Base-by-base conservation (phyloP, 64 coral and sea anemone species). In the Orbicella faveolata region DNA sequence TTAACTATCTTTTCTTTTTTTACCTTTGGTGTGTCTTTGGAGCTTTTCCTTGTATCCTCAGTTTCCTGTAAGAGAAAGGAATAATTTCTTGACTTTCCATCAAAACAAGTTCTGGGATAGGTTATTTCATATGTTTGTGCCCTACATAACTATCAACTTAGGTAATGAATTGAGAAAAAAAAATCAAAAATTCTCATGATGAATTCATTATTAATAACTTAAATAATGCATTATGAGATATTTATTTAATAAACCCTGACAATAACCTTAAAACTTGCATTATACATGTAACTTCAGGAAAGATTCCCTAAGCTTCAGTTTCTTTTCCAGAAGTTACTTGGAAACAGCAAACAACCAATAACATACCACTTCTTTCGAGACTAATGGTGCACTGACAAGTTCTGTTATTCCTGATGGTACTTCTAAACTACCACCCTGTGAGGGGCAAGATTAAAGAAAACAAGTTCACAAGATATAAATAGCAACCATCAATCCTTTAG, bases 331-430 rank as follows among this genome's bases (percentile, higher is more conserved):
- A 68, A 16, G 23, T 79, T 21, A 68, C 63, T 69, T 68, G 36
- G 34, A 68, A 63, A 26, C 18, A 83, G 33, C 35, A 9, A 33
- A 33, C 30, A 17, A 13, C 19, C 12, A 82, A 67, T 67, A 67
- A 67, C 41, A 36, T 75, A 88, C 87, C 73, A 77, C 75, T 30
- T 88, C 75, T 34, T 34, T 63, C 2, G 94, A 76, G 12, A 97
- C 75, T 26, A 97, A 62, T 63, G 95, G 95, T 19, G 92, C 95
- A 91, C 88, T 91, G 9, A 97, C 88, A 36, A 97, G 92, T 23
- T 75, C 81, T 63, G 92, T 92, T 86, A 97, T 97, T 53, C 95
- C 95, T 61, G 77, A 87, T 13, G 95, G 95, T 64, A 97, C 67
- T 35, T 77, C 15, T 74, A 14, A 63, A 1, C 81, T 87, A 20